Evolutionary conservation across 1,140 invertebrate species (phyloP).

Genomic region (Centruroides sculpturatus): DNA sequence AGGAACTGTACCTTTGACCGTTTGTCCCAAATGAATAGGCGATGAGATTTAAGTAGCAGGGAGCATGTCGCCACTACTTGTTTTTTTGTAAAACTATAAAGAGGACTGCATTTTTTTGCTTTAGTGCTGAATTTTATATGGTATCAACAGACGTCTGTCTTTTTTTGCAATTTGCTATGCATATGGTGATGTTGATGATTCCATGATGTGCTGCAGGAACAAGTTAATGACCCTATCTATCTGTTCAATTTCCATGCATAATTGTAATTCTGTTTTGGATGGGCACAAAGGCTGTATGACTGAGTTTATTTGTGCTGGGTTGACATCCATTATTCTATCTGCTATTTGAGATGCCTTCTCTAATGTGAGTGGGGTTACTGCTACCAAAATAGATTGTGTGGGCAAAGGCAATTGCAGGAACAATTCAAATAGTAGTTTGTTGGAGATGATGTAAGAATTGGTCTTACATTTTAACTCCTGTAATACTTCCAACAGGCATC

Average conservation of each 20-base stretch:
- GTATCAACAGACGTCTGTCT: conserved; percentile 1
- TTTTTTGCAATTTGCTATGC: too few species aligned
- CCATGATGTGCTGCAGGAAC: too few species aligned
- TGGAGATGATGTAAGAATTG: neutral
- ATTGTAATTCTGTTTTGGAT: too few species aligned
- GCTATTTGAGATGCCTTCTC: conserved; percentile 1
- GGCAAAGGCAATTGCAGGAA: neutral
- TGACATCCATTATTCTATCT: neutral
- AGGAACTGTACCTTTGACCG: neutral
- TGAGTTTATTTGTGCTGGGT: neutral
- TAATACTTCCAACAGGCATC: neutral
- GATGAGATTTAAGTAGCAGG: neutral
- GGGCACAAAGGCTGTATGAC: too few species aligned
- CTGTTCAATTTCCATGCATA: too few species aligned
- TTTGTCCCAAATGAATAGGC: conserved; percentile 9
- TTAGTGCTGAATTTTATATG: conserved; percentile 7
- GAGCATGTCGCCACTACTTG: neutral
- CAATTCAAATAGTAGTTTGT: neutral
- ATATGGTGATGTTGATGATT: too few species aligned
- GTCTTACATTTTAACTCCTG: neutral
- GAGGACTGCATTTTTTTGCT: conserved; percentile 1
- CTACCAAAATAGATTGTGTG: neutral
- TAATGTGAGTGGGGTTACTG: neutral
- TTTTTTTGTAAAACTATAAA: neutral
- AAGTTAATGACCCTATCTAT: too few species aligned